These are phyloP conservation scores for Hyperoplus immaculatus DNA, from an alignment of 2,797 vertebrate species.

Conservation along the genomic window DNA sequence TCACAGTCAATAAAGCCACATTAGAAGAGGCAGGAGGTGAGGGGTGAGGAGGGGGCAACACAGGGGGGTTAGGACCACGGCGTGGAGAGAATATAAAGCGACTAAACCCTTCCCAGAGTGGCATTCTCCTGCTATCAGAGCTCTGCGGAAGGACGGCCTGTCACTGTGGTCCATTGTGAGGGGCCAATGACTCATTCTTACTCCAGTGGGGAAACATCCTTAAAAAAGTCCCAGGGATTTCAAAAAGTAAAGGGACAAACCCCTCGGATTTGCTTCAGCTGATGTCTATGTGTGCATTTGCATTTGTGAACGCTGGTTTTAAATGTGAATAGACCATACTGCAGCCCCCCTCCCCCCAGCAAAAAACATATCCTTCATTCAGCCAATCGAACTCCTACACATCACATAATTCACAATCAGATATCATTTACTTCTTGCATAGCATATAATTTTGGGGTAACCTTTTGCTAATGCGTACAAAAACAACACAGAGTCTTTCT, in stretches of 20 bases:
- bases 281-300: conserved; percentile 49
- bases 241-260: conserved; percentile 50
- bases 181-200: conserved; percentile 77
- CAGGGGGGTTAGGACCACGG: conserved; percentile 74
- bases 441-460: conserved; percentile 62
- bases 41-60: conserved; percentile 71
- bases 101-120: conserved; percentile 67
- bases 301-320: conserved; percentile 43
- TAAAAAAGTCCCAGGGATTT: conserved; percentile 72
- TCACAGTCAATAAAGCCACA: conserved; percentile 89
- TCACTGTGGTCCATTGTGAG: conserved; percentile 79
- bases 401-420: conserved; percentile 48
- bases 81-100: conserved; percentile 76
- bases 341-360: not conserved
- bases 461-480: conserved; percentile 52
- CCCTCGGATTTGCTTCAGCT: conserved; percentile 60
- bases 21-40: conserved; percentile 80
- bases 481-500: conserved; percentile 44
- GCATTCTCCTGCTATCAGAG: conserved; percentile 73
- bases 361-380: conserved; percentile 23
- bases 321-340: conserved; percentile 40
- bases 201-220: conserved; percentile 39
- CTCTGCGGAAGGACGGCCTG: conserved; percentile 61
- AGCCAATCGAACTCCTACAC: conserved; percentile 29
- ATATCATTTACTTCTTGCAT: conserved; percentile 52